Conservation (phyloP, 2,113 vertebrate species). For the Atlantisia rogersi region DNA sequence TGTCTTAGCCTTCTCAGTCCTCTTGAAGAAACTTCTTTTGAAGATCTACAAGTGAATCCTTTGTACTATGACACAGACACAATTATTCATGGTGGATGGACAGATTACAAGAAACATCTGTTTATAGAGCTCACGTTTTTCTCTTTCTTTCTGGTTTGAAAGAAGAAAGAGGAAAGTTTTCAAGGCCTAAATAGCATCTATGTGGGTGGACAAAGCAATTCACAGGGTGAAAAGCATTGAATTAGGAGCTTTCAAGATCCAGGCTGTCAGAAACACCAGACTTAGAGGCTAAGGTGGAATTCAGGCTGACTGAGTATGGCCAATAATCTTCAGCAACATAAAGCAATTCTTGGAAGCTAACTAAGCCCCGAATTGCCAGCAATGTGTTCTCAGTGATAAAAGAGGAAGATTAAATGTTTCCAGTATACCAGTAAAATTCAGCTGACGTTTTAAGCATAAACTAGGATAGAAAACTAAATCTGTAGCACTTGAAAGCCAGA, state of each 20-base stretch:
- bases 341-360: slow-evolving; percentile 23
- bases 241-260: background rate
- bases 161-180: background rate
- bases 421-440: background rate
- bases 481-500: background rate
- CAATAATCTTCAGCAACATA: slow-evolving; percentile 2
- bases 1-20: background rate
- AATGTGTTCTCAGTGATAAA: slow-evolving; percentile 33
- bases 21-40: background rate
- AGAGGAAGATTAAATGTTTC: slow-evolving; percentile 16
- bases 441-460: background rate
- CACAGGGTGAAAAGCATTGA: background rate
- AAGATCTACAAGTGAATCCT: background rate
- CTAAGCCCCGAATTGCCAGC: slow-evolving; percentile 1
- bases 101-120: background rate
- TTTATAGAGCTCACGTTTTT: background rate
- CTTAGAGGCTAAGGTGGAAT: background rate
- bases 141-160: background rate
- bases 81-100: background rate
- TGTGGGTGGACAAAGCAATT: background rate
- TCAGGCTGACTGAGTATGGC: background rate
- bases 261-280: background rate
- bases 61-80: background rate
- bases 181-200: background rate
- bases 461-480: slow-evolving; percentile 10